These are phyloP conservation scores for Chromobotia macracanthus DNA, from an alignment of 2,797 vertebrate genomes.

Conservation along the genomic window DNA sequence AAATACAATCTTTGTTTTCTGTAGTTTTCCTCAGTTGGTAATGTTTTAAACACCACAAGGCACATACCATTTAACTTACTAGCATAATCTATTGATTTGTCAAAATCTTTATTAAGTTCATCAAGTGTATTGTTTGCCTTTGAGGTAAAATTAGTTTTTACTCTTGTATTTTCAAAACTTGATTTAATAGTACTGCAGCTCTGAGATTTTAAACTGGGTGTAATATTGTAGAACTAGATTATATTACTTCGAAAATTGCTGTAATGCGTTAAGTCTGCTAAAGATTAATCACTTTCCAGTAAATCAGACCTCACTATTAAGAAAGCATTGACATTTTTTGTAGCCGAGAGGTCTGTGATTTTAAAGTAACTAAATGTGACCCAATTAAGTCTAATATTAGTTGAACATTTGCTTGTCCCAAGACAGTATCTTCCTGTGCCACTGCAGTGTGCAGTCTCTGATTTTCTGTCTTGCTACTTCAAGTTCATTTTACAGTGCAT, in stretches of 20 bases:
- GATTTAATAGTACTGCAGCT: not conserved
- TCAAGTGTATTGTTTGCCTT: not conserved
- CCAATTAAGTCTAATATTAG: slow-evolving; percentile 40
- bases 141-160: not conserved
- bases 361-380: slow-evolving; percentile 42
- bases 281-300: slow-evolving; percentile 2
- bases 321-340: not conserved
- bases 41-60: no score
- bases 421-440: slow-evolving; percentile 12
- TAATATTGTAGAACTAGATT: not conserved
- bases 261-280: not conserved
- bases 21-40: no score
- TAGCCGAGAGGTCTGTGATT: slow-evolving; percentile 8
- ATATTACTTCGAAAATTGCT: not conserved
- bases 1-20: no score
- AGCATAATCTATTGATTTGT: not conserved
- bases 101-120: not conserved
- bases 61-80: not conserved
- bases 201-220: not conserved
- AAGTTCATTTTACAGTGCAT: not conserved
- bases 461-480: not conserved
- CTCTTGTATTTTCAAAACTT: not conserved
- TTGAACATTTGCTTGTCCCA: slow-evolving; percentile 30
- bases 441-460: slow-evolving; percentile 3
- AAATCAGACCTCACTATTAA: slow-evolving; percentile 18